Base-by-base conservation (phyloP, 2,888 invertebrate species). In the Furcula furcula region DNA sequence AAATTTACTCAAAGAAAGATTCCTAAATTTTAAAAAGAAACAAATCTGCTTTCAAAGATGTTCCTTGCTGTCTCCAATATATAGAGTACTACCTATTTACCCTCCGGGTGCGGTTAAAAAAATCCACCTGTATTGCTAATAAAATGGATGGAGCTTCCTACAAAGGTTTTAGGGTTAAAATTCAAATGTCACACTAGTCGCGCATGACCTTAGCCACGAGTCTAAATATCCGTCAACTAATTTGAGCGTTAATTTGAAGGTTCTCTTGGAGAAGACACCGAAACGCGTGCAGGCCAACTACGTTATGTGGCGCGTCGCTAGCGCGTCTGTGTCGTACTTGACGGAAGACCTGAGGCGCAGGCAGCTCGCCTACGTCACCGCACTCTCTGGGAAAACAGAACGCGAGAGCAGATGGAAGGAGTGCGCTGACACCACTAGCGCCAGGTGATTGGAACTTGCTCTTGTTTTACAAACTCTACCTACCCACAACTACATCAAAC, bases 351-450 rank as follows among this genome's bases (percentile, higher is more conserved):
- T 96, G 38, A 91, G 97, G 3, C 92, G 94, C 32, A 89, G 96
- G 0, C 96, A 97, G 68, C 83, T 97, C 31, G 91, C 93, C 20
- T 97, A 95, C 77, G 93, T 94, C 32, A 94, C 95, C 0, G 93
- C 93, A 0, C 87, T 97, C 4, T 94, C 94, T 4, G 97, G 97
- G 0, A 93, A 94, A 71, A 95, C 95, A 0, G 96, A 96, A 69
- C 89, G 95, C 35, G 95, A 96, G 72, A 93, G 96, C 25, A 90
- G 97, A 9, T 97, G 97, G 97, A 97, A 97, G 86, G 96, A 97
- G 72, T 97, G 97, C 69, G 93, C 95, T 12, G 95, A 95, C 52
- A 93, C 94, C 7, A 92, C 94, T 14, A 92, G 94, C 44, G 93
- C 93, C 64, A 94, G 94, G 94, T 94, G 76, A 9, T 12, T 10